These are phyloP conservation scores for Leptosomus discolor DNA, from an alignment of 2,113 vertebrate genomes.

Conservation along the genomic window DNA sequence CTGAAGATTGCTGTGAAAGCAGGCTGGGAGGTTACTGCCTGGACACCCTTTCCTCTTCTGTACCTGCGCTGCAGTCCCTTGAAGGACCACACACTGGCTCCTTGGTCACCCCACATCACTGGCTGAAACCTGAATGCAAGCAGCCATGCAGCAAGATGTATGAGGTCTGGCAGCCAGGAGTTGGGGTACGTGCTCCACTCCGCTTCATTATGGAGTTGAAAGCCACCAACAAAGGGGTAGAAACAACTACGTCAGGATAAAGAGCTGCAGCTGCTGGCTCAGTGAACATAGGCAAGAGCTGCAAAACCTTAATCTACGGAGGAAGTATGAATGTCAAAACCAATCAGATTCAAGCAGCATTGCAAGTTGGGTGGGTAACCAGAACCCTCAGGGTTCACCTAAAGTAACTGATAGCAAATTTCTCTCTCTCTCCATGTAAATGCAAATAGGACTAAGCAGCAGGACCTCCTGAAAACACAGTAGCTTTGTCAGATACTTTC, in stretches of 20 bases:
- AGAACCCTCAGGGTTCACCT: neutral
- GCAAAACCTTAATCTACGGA: neutral
- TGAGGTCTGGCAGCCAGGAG: neutral
- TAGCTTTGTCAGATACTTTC: neutral
- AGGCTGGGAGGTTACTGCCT: neutral
- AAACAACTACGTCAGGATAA: neutral
- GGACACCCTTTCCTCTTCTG: neutral
- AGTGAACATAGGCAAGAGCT: slow-evolving; percentile 14
- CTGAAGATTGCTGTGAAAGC: neutral
- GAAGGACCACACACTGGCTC: neutral
- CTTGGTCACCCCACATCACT: neutral
- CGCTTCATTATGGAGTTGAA: neutral
- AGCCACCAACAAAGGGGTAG: neutral
- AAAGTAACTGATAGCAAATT: neutral
- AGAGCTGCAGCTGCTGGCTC: neutral
- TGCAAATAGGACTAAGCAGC: neutral
- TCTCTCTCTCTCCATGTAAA: neutral
- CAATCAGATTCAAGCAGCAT: neutral
- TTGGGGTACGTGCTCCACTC: neutral
- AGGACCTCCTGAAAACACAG: neutral
- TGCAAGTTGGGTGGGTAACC: neutral
- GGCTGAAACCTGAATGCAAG: neutral
- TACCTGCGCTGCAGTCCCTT: neutral
- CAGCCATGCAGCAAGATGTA: neutral
- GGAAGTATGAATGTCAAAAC: neutral